These are phyloP conservation scores for Phodopus roborovskii DNA, from an alignment of 2,113 vertebrate species.

Conservation along the genomic window DNA sequence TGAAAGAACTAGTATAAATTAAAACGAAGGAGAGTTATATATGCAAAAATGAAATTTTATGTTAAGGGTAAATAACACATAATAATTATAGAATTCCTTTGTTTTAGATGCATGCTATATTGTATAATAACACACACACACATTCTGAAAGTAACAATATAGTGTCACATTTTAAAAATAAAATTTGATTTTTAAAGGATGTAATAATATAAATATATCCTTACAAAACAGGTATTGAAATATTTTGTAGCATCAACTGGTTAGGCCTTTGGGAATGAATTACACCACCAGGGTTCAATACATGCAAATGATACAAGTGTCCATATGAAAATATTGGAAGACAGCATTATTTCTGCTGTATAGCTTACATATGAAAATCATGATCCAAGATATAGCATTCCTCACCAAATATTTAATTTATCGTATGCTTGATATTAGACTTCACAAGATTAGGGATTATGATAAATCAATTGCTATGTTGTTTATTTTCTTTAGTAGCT, in stretches of 20 bases:
- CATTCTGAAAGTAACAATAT: neutral
- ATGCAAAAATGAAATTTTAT: neutral
- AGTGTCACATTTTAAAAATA: neutral
- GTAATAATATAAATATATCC: neutral
- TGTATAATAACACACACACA: neutral
- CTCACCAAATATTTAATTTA: neutral
- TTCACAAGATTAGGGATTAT: neutral
- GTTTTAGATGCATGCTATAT: neutral
- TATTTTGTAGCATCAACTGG: neutral
- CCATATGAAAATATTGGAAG: neutral
- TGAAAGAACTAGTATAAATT: neutral
- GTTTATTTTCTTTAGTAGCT: neutral
- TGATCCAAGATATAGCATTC: neutral
- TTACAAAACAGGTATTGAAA: neutral
- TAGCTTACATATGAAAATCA: neutral
- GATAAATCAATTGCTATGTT: neutral
- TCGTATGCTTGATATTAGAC: neutral
- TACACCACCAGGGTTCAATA: neutral
- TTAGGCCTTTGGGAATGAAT: neutral
- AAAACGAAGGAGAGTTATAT: neutral
- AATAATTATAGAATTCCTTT: neutral
- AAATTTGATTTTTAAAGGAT: neutral
- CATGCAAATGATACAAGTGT: neutral
- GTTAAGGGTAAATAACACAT: neutral
- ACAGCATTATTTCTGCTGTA: no score